Evolutionary conservation across 2,888 invertebrate species (phyloP).

Genomic region (Acanthopleura granulata): DNA sequence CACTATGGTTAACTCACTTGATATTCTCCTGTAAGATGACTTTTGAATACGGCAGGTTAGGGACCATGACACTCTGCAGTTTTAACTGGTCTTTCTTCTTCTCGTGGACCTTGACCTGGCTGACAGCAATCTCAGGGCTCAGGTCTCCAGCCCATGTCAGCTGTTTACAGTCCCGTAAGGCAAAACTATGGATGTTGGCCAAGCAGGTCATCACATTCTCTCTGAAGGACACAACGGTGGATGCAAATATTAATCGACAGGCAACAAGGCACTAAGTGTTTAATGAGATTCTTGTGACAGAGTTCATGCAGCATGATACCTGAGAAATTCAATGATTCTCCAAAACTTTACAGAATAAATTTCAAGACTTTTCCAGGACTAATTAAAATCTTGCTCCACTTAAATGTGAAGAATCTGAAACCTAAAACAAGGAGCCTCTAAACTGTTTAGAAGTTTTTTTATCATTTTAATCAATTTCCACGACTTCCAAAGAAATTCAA

Average conservation of each 20-base stretch:
- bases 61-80: conserved; percentile 48
- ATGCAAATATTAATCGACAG: conserved; percentile 19
- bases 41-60: conserved; percentile 68
- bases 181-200: conserved; percentile 68
- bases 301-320: too few relatives aligned
- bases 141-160: conserved; percentile 67
- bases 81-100: conserved; percentile 66
- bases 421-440: too few relatives aligned
- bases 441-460: too few relatives aligned
- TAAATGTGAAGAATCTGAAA: too few relatives aligned
- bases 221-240: conserved; percentile 36
- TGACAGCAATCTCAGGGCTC: conserved; percentile 55
- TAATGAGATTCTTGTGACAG: too few relatives aligned
- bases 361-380: too few relatives aligned
- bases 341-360: too few relatives aligned
- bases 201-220: conserved; percentile 61
- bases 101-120: conserved; percentile 56
- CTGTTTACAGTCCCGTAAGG: conserved; percentile 66
- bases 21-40: conserved; percentile 65
- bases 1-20: conserved; percentile 46
- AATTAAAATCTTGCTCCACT: too few relatives aligned
- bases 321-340: too few relatives aligned
- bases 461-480: too few relatives aligned
- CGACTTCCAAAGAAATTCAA: too few relatives aligned
- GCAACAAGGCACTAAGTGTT: not conserved